phyloP scores from a whole-genome alignment of 2,113 vertebrate genomes.

The Rhea pennata region DNA sequence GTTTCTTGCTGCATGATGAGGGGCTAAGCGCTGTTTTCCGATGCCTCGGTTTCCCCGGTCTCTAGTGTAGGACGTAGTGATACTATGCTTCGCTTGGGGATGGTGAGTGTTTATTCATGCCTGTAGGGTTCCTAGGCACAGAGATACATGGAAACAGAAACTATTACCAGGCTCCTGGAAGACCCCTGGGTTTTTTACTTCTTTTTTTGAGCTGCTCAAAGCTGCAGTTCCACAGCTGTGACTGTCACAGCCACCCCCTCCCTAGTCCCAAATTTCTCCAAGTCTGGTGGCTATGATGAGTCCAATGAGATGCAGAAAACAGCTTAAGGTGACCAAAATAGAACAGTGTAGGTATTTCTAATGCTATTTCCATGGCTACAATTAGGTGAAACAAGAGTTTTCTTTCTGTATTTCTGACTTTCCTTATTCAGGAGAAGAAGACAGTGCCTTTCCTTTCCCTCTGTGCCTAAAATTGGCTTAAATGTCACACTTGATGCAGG shows the following conservation, averaged over 20 bases:
- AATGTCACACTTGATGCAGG: background rate
- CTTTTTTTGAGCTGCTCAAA: conserved; percentile 17
- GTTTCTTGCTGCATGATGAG: background rate
- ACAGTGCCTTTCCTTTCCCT: background rate
- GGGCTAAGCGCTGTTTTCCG: background rate
- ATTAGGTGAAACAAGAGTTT: background rate
- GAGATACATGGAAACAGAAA: background rate
- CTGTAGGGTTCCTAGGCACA: background rate
- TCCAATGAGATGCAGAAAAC: background rate
- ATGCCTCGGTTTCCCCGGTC: background rate
- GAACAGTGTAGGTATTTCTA: background rate
- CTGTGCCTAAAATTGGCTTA: background rate
- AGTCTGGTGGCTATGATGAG: background rate
- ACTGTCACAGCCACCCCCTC: background rate
- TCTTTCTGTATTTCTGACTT: background rate
- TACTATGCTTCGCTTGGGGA: background rate
- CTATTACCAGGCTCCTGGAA: background rate
- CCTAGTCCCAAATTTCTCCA: background rate
- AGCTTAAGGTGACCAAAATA: background rate
- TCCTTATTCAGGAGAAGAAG: background rate
- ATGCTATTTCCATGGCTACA: background rate
- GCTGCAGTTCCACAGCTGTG: conserved; percentile 25
- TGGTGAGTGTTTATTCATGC: background rate
- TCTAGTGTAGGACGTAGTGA: background rate
- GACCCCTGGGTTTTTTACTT: background rate